Evolutionary conservation across 2,113 vertebrate genomes (phyloP).

Genomic region (Mugil cephalus): DNA sequence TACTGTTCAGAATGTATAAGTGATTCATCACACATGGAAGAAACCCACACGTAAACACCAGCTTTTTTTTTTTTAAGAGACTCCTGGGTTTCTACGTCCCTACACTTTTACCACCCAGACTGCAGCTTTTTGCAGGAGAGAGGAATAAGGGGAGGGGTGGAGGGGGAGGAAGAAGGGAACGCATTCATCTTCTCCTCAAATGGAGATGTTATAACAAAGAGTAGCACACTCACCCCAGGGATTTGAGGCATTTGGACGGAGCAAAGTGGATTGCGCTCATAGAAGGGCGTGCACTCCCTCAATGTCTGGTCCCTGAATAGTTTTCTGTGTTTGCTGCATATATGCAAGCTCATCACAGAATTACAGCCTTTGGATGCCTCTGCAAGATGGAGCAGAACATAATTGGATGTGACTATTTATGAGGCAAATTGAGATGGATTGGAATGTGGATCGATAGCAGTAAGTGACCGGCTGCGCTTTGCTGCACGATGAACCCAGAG

Average conservation of each 20-base stretch:
- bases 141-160: background rate
- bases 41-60: constrained; percentile 3
- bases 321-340: background rate
- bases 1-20: constrained; percentile 31
- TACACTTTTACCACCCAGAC: constrained; percentile 58
- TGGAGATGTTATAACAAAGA: constrained; percentile 68
- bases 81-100: constrained; percentile 35
- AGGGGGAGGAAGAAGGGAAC: constrained; percentile 33
- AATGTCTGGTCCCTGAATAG: background rate
- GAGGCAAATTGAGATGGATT: constrained; percentile 77
- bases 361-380: constrained; percentile 34
- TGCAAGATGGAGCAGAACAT: constrained; percentile 16
- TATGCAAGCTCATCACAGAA: background rate
- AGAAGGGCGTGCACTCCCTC: background rate
- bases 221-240: constrained; percentile 46
- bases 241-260: constrained; percentile 55
- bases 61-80: background rate
- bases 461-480: constrained; percentile 67
- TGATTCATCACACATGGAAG: constrained; percentile 14
- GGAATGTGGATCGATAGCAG: constrained; percentile 72
- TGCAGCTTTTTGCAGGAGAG: constrained; percentile 33
- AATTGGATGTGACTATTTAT: constrained; percentile 66
- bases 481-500: constrained; percentile 33
- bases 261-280: constrained; percentile 43
- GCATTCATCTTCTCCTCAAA: constrained; percentile 70